These are phyloP conservation scores for Sphaerodactylus townsendi DNA, from an alignment of 2,113 vertebrate species.

Conservation along the genomic window DNA sequence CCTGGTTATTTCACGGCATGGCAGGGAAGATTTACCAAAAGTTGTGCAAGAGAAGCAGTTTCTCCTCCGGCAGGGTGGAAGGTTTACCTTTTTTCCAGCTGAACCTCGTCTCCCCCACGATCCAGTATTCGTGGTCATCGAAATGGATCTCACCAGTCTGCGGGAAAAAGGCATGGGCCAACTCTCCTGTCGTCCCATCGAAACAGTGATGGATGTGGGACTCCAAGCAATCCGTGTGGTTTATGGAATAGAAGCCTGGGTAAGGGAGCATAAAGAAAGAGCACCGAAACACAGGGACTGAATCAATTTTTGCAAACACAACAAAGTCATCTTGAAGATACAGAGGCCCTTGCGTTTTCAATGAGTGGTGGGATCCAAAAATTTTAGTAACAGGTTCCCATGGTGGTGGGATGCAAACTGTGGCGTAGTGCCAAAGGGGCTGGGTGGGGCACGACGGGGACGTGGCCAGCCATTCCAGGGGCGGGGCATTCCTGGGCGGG, in stretches of 20 bases:
- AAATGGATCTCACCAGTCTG: constrained; percentile 95
- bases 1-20: not conserved
- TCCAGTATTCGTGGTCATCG: constrained; percentile 94
- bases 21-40: not conserved
- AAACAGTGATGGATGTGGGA: constrained; percentile 94
- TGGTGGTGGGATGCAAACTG: too few species aligned
- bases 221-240: constrained; percentile 93
- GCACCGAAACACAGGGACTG: too few species aligned
- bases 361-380: too few species aligned
- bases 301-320: too few species aligned
- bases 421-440: too few species aligned
- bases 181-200: constrained; percentile 92
- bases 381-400: too few species aligned
- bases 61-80: fast-evolving
- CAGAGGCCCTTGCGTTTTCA: too few species aligned
- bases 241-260: constrained; percentile 92
- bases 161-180: constrained; percentile 96
- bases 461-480: too few species aligned
- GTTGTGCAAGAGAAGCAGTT: fast-evolving
- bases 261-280: fast-evolving
- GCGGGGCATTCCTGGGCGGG: too few species aligned
- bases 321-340: too few species aligned
- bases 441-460: too few species aligned
- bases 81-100: constrained; percentile 93
- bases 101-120: constrained; percentile 93